Evolutionary conservation across 2,888 invertebrate genomes (phyloP).

Genomic region (Desoria tigrina): DNA sequence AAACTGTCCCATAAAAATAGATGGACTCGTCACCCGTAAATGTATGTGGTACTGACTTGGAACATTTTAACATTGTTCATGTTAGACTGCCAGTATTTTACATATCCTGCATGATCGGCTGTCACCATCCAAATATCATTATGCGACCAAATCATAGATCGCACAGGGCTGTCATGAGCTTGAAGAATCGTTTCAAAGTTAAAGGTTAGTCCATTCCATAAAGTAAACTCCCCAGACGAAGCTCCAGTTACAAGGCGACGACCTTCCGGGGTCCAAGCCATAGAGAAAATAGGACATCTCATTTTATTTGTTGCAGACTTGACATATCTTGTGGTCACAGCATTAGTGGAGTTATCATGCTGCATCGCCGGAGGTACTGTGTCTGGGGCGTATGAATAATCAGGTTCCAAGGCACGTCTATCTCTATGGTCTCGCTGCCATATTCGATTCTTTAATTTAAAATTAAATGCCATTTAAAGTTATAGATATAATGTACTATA

Average conservation of each 20-base stretch:
- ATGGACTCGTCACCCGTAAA: too few relatives aligned
- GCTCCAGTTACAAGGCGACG: conserved; percentile 96
- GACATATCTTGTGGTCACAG: conserved; percentile 79
- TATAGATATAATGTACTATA: too few relatives aligned
- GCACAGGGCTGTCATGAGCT: conserved; percentile 99
- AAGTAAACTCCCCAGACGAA: conserved; percentile 97
- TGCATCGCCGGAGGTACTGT: conserved; percentile 91
- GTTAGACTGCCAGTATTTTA: conserved; percentile 99
- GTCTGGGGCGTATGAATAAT: conserved; percentile 91
- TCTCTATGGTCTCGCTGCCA: conserved; percentile 95
- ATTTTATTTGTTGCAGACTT: conserved; percentile 99
- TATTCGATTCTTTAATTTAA: conserved; percentile 71
- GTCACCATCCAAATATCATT: conserved; percentile 99
- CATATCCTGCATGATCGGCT: conserved; percentile 96
- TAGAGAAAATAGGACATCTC: conserved; percentile 97
- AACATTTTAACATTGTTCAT: conserved; percentile 99
- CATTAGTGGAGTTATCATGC: conserved; percentile 93
- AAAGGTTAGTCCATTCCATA: conserved; percentile 99
- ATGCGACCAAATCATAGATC: conserved; percentile 99
- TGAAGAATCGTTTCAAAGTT: conserved; percentile 99
- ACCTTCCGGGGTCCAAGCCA: conserved; percentile 99
- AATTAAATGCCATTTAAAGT: conserved; percentile 3
- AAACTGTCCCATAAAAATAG: not conserved
- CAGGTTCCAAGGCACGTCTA: conserved; percentile 85
- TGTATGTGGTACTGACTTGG: too few relatives aligned